Conservation (phyloP, 53 echinoderm and acorn worm genomes). For the Stichopus horrens region DNA sequence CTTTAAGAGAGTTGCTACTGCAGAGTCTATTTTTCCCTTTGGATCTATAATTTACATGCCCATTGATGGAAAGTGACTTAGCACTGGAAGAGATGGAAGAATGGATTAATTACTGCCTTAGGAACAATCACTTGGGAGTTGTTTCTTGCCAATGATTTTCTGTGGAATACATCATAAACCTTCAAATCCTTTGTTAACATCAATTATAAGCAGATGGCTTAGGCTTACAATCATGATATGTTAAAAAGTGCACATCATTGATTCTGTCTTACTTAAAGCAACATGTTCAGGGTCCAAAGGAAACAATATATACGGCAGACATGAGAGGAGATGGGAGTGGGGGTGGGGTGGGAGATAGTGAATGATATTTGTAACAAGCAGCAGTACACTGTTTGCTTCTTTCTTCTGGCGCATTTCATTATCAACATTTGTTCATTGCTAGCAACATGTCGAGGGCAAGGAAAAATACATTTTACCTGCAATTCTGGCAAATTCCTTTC, state of each 20-base stretch:
- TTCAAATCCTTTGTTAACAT: slow-evolving; percentile 31
- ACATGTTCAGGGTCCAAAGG: neutral
- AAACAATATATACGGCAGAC: too few relatives aligned
- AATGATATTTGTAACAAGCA: too few relatives aligned
- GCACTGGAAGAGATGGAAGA: slow-evolving; percentile 17
- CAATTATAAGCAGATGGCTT: slow-evolving; percentile 34
- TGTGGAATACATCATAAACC: neutral
- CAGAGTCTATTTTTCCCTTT: slow-evolving; percentile 14
- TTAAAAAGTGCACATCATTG: slow-evolving; percentile 15
- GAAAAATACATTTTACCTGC: too few relatives aligned
- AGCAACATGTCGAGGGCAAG: too few relatives aligned
- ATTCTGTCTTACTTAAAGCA: slow-evolving; percentile 1
- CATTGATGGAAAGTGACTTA: slow-evolving; percentile 47
- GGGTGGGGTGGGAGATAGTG: too few relatives aligned
- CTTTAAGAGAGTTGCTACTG: slow-evolving; percentile 1
- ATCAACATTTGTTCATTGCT: too few relatives aligned
- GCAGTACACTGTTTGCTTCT: too few relatives aligned
- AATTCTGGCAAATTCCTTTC: too few relatives aligned
- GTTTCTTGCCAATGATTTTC: slow-evolving; percentile 34
- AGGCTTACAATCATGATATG: slow-evolving; percentile 26
- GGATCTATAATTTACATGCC: slow-evolving; percentile 35
- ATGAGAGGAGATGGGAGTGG: too few relatives aligned
- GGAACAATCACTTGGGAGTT: slow-evolving; percentile 35
- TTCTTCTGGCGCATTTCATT: too few relatives aligned
- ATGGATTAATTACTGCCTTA: slow-evolving; percentile 47